Conservation (phyloP, 1,140 invertebrate species). For the Drosophila varians region DNA sequence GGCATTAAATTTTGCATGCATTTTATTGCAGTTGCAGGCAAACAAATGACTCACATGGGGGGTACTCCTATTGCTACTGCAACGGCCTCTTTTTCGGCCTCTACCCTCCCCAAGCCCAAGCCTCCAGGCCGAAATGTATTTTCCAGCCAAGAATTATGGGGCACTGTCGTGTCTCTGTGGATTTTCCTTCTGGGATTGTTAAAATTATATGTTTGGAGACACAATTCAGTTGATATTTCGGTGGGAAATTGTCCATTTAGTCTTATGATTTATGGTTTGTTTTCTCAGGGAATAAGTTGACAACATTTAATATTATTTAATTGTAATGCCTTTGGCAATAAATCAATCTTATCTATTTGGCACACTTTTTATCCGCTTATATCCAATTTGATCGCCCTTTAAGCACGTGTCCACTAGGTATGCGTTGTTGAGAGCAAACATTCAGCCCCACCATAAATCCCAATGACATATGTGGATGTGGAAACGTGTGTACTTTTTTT, state of each 20-base stretch:
- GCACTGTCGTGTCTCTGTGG: slow-evolving; percentile 18
- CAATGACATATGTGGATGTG: too few relatives aligned
- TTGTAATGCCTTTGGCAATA: background rate
- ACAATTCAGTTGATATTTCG: background rate
- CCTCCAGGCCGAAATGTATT: slow-evolving; percentile 17
- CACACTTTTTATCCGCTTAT: slow-evolving; percentile 10
- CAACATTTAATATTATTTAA: background rate
- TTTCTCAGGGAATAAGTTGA: background rate
- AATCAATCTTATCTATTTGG: slow-evolving; percentile 18
- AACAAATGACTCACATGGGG: slow-evolving; percentile 58
- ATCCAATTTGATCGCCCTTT: slow-evolving; percentile 18
- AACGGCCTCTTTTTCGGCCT: background rate
- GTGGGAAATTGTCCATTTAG: too few relatives aligned
- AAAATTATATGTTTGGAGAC: slow-evolving; percentile 20
- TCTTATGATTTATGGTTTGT: slow-evolving; percentile 26
- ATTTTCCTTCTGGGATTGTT: slow-evolving; percentile 10
- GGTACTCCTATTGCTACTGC: slow-evolving; percentile 1
- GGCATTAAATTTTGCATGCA: slow-evolving; percentile 61
- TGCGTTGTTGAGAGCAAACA: slow-evolving; percentile 11
- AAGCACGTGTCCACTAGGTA: slow-evolving; percentile 24
- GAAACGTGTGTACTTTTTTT: slow-evolving; percentile 9
- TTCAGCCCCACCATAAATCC: slow-evolving; percentile 31
- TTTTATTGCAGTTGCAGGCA: slow-evolving; percentile 48
- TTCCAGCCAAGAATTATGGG: slow-evolving; percentile 26
- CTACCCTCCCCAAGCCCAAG: too few relatives aligned